These are phyloP conservation scores for Heliconius cydno DNA, from an alignment of 2,888 invertebrate genomes.

Conservation along the genomic window DNA sequence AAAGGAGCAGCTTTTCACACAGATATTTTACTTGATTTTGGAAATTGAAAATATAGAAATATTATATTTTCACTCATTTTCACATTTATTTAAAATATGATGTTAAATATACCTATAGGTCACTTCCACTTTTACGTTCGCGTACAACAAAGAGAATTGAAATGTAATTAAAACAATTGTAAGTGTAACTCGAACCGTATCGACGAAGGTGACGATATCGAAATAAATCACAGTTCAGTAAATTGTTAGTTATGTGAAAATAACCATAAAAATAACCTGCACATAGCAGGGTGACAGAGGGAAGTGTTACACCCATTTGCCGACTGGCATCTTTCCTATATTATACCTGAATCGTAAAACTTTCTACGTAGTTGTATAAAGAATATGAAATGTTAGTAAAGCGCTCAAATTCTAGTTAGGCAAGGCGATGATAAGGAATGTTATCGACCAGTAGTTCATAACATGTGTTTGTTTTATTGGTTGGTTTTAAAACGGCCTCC, in stretches of 20 bases:
- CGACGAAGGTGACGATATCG: background rate
- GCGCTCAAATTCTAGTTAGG: slow-evolving; percentile 62
- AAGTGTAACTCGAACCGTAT: background rate
- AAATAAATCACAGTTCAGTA: background rate
- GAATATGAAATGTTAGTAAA: slow-evolving; percentile 50
- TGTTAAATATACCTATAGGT: background rate
- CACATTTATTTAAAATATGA: background rate
- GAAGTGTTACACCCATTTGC: too few relatives aligned
- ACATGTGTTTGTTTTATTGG: slow-evolving; percentile 49
- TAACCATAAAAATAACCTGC: background rate
- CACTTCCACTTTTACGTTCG: background rate
- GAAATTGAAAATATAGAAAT: too few relatives aligned
- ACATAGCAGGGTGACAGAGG: too few relatives aligned
- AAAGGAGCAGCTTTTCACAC: too few relatives aligned
- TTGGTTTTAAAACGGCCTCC: slow-evolving; percentile 42
- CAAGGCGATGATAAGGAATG: slow-evolving; percentile 63
- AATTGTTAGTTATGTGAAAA: background rate
- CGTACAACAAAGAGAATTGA: background rate
- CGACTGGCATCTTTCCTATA: background rate
- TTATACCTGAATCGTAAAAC: background rate
- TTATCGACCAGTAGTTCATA: slow-evolving; percentile 53
- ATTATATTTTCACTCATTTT: background rate
- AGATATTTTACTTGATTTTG: too few relatives aligned
- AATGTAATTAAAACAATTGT: slow-evolving; percentile 18
- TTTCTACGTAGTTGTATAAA: background rate